Evolutionary conservation across 2,113 vertebrate species (phyloP).

Genomic region (Ceuthmochares aereus): DNA sequence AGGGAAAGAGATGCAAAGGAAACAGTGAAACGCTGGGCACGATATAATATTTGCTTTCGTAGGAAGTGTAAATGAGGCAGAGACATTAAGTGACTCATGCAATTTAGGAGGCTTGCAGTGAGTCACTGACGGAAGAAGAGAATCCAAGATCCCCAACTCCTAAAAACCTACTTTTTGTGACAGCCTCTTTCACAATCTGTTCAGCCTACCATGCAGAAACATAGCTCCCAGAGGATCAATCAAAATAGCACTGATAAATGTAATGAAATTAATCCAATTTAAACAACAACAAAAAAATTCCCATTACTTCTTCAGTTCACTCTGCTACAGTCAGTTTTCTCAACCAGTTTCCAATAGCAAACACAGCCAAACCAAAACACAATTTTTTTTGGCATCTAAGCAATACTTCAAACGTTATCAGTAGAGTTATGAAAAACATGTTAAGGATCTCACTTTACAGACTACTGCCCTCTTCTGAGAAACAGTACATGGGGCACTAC

Average conservation of each 20-base stretch:
- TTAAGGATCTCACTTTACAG: background rate
- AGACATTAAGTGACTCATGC: background rate
- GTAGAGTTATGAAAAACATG: background rate
- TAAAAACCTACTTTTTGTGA: background rate
- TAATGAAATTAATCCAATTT: background rate
- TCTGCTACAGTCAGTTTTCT: background rate
- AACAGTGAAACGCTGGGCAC: background rate
- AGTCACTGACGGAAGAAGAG: conserved; percentile 24
- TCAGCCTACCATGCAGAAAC: background rate
- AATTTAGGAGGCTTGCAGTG: background rate
- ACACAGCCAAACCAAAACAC: background rate
- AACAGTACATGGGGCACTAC: background rate
- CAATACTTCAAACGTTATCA: background rate
- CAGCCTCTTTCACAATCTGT: conserved; percentile 11
- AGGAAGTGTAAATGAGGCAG: conserved; percentile 29
- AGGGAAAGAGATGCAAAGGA: background rate
- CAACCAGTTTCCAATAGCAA: background rate
- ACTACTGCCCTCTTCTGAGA: background rate
- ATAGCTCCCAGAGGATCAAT: background rate
- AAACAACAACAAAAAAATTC: background rate
- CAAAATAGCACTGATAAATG: background rate
- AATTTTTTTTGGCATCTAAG: background rate
- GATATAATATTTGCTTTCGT: background rate
- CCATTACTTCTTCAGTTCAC: background rate
- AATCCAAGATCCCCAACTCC: background rate